Evolutionary conservation across 2,888 invertebrate genomes (phyloP).

Genomic region (Acleris sparsana): DNA sequence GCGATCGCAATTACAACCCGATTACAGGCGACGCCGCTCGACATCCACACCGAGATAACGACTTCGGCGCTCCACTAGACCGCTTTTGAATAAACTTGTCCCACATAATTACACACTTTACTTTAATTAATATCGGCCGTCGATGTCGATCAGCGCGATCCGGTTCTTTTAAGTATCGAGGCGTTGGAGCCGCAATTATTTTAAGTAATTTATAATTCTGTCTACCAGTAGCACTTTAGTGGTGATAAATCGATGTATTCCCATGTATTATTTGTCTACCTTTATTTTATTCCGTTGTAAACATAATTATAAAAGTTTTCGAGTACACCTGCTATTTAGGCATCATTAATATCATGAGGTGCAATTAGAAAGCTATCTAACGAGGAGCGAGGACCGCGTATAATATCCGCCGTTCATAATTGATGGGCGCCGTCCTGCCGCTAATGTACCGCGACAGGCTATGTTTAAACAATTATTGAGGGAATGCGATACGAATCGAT

Average conservation of each 20-base stretch:
- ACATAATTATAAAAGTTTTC: constrained; percentile 14
- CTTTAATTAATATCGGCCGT: constrained; percentile 75
- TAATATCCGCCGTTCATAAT: constrained; percentile 61
- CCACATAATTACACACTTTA: constrained; percentile 80
- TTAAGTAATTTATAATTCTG: constrained; percentile 48
- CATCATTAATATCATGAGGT: constrained; percentile 39
- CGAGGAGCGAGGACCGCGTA: constrained; percentile 49
- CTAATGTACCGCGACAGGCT: constrained; percentile 70
- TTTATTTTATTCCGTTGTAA: constrained; percentile 18
- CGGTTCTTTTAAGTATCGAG: constrained; percentile 66
- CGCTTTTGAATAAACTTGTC: constrained; percentile 70
- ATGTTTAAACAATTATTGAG: constrained; percentile 80
- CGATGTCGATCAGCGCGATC: constrained; percentile 39
- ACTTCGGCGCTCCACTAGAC: constrained; percentile 65
- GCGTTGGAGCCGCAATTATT: constrained; percentile 67
- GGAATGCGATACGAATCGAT: constrained; percentile 77
- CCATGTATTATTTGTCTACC: constrained; percentile 13
- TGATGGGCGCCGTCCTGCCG: constrained; percentile 56
- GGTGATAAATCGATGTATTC: constrained; percentile 33
- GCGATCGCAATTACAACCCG: constrained; percentile 71
- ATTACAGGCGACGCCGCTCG: constrained; percentile 63
- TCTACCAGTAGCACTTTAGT: constrained; percentile 36
- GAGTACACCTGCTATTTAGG: constrained; percentile 10
- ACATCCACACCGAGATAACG: constrained; percentile 72
- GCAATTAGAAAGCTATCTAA: constrained; percentile 61